phyloP scores from a whole-genome alignment of 1,140 invertebrate species.

The Eumaeus atala region DNA sequence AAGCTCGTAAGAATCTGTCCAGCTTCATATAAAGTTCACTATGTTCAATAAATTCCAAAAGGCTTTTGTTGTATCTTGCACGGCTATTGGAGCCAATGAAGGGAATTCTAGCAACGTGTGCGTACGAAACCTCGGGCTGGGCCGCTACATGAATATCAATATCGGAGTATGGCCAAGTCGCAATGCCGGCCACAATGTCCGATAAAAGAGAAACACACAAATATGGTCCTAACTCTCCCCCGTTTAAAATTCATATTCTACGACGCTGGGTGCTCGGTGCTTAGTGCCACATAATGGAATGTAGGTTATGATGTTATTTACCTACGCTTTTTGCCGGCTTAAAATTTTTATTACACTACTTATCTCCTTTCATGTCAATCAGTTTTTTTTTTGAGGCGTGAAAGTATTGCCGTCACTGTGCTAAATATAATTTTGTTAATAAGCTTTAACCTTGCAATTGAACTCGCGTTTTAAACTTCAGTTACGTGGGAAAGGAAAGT shows the following conservation, averaged over 20 bases:
- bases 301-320: slow-evolving; percentile 72
- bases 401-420: slow-evolving; percentile 66
- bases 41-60: background rate
- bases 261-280: slow-evolving; percentile 34
- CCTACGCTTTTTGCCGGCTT: slow-evolving; percentile 55
- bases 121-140: slow-evolving; percentile 51
- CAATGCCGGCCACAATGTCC: slow-evolving; percentile 59
- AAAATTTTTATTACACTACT: slow-evolving; percentile 66
- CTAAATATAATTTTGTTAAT: slow-evolving; percentile 49
- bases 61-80: slow-evolving; percentile 12
- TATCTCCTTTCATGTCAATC: slow-evolving; percentile 67
- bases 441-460: slow-evolving; percentile 36
- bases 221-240: slow-evolving; percentile 55
- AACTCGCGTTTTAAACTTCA: slow-evolving; percentile 22
- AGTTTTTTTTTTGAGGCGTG: slow-evolving; percentile 61
- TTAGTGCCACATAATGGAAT: slow-evolving; percentile 54
- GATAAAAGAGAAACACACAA: slow-evolving; percentile 64
- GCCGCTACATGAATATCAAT: slow-evolving; percentile 66
- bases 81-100: slow-evolving; percentile 38
- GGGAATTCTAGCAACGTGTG: slow-evolving; percentile 41
- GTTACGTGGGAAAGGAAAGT: slow-evolving; percentile 8
- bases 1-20: no score
- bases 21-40: no score
- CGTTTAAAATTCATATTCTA: slow-evolving; percentile 67
- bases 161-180: slow-evolving; percentile 52